Base-by-base conservation (phyloP, 2,113 vertebrate genomes). In the Bucco capensis region DNA sequence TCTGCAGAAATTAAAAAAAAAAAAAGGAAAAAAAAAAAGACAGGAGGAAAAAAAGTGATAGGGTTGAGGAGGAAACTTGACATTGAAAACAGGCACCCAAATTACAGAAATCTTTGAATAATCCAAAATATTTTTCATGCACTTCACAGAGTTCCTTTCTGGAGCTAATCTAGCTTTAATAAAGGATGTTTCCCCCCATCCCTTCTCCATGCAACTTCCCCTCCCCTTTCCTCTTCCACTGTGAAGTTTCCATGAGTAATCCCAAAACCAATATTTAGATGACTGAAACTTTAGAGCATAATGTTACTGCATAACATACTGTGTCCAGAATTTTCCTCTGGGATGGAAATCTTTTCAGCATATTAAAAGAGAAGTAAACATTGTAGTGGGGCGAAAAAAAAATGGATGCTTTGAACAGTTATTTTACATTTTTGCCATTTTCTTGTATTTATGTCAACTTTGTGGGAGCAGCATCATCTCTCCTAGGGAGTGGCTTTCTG, bases 191-290 rank as follows among this genome's bases (percentile, higher is more conserved):
- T 56, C 22, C 70, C 44, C 28, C 15, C 18, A 9, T 84, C 27
- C 23, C 18, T 93, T 89, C 66, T 79, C 57, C 46, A 47, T 57
- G 78, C 23, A 76, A 49, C 42, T 75, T 89, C 18, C 44, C 70
- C 75, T 89, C 84, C 85, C 60, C 64, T 86, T 91, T 86, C 60
- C 73, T 76, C 62, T 93, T 93, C 61, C 67, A 72, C 79, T 65
- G 54, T 74, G 89, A 83, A 88, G 70, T 88, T 95, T 95, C 91
- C 92, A 80, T 28, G 50, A 83, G 23, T 86, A 92, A 94, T 91
- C 92, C 92, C 79, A 66, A 85, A 84, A 83, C 38, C 64, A 93
- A 77, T 88, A 91, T 94, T 92, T 95, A 83, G 58, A 83, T 71
- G 92, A 88, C 70, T 88, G 90, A 91, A 95, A 92, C 0, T 0